Percentiles rank a stretch among this genome's conserved stretches.
Conservation (phyloP, 2,797 vertebrate species). For the Aeoliscus strigatus region DNA sequence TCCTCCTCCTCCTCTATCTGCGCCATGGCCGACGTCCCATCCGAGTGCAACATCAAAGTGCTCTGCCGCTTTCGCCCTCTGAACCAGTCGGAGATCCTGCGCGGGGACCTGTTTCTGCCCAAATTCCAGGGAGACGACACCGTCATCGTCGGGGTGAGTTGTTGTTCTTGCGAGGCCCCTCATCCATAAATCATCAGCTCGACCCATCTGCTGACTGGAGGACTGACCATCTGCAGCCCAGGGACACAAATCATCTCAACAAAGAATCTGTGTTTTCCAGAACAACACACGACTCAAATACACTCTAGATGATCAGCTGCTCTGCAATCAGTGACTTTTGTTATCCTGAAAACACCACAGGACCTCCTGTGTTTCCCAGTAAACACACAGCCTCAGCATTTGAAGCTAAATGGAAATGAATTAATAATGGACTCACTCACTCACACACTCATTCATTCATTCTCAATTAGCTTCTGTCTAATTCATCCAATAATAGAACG, state of each 20-base stretch:
- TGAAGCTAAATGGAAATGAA: neutral
- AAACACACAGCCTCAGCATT: neutral
- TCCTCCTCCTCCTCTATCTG: constrained; percentile 48
- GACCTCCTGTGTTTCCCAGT: neutral
- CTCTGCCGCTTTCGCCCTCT: constrained; percentile 92
- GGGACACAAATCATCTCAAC: no score
- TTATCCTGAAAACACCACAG: no score
- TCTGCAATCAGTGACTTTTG: neutral
- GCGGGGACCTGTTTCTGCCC: constrained; percentile 88
- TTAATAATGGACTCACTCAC: neutral
- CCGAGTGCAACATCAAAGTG: constrained; percentile 94
- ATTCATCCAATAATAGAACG: neutral
- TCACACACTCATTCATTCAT: constrained; percentile 2
- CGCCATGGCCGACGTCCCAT: constrained; percentile 83
- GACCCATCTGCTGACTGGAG: constrained; percentile 18
- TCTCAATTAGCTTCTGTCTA: neutral
- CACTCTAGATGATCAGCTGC: constrained; percentile 36
- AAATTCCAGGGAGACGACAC: constrained; percentile 89
- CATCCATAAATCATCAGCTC: constrained; percentile 58
- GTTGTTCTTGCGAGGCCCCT: constrained; percentile 45
- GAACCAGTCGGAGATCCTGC: constrained; percentile 86
- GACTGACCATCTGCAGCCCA: neutral
- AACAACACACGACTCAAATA: constrained; percentile 9
- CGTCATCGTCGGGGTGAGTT: constrained; percentile 84
- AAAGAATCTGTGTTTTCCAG: no score